Base-by-base conservation (phyloP, 2,797 vertebrate species). In the Nannoperca obscura region DNA sequence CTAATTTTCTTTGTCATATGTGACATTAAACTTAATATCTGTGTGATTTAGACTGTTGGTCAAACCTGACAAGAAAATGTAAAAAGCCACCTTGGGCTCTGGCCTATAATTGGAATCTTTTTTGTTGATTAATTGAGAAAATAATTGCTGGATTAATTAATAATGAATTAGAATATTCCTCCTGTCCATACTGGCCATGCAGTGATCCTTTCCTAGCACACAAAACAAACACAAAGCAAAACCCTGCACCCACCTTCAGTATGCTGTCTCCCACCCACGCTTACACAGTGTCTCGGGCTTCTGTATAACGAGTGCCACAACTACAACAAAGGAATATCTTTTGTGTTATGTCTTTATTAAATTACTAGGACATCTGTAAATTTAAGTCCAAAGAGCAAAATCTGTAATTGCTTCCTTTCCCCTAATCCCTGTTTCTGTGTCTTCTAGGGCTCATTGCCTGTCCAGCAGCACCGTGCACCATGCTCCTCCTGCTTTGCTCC, bases 261-360 rank as follows among this genome's bases (percentile, higher is more conserved):
- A 73, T 85, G 71, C 57, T 61, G 47, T 72, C 50, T 71, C 58
- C 72, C 76, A 74, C 78, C 83, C 78, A 86, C 81, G 13, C 62
- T 53, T 53, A 40, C 47, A 55, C 50, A 59, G 58, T 68, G 38
- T 73, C 55, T 79, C 53, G 57, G 70, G 55, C 55, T 50, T 77
- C 52, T 64, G 65, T 55, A 67, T 55, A 63, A 34, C 55, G 8
- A 70, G 15, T 74, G 40, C 60, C 30, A 61, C 38, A 66, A 54
- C 44, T 7, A 71, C 36, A 66, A 68, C 36, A 73, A 61, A 74
- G 27, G 19, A 68, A 64, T 71, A 0, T 64, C 15, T 80, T 79
- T 49, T 57, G 22, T 58, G 7, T 72, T 11, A 44, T 69, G 69
- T 46, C 10, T 66, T 59, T 73, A 49, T 73, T 53, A 1, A 58